Evolutionary conservation across 2,113 vertebrate genomes (phyloP).

Genomic region (Rhadina sibilatrix): DNA sequence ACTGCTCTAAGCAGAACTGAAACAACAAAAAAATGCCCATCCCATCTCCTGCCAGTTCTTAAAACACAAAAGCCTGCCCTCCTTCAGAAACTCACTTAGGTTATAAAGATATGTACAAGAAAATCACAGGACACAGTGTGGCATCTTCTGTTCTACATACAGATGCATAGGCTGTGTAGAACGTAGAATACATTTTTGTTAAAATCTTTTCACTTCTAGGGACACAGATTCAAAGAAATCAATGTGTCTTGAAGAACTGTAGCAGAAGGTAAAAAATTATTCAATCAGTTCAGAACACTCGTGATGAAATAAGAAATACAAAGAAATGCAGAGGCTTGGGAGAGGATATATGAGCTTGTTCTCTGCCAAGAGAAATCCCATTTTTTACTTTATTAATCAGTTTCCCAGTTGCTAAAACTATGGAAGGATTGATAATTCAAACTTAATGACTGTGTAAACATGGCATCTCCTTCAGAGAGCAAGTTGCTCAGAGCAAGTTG

Average conservation of each 20-base stretch:
- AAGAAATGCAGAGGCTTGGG: not conserved
- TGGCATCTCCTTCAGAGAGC: not conserved
- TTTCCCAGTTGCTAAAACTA: not conserved
- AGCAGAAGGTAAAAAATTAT: not conserved
- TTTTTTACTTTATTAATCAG: not conserved
- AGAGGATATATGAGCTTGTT: not conserved
- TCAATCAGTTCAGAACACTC: not conserved
- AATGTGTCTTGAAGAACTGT: not conserved
- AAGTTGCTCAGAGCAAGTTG: not conserved
- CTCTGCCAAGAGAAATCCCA: not conserved
- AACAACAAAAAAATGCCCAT: not conserved
- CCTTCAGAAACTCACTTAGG: not conserved
- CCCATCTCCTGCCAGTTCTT: not conserved
- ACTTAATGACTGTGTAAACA: not conserved
- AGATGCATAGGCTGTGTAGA: not conserved
- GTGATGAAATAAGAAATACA: conserved; percentile 12
- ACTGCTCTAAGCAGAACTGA: not conserved
- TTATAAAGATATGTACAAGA: not conserved
- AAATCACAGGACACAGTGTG: not conserved
- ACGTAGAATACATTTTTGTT: not conserved
- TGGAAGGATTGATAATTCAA: not conserved
- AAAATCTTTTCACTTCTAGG: not conserved
- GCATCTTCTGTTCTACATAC: not conserved
- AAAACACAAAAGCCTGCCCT: not conserved
- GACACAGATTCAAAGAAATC: not conserved